Base-by-base conservation (phyloP, 2,888 invertebrate species). In the Diarsia dahlii region DNA sequence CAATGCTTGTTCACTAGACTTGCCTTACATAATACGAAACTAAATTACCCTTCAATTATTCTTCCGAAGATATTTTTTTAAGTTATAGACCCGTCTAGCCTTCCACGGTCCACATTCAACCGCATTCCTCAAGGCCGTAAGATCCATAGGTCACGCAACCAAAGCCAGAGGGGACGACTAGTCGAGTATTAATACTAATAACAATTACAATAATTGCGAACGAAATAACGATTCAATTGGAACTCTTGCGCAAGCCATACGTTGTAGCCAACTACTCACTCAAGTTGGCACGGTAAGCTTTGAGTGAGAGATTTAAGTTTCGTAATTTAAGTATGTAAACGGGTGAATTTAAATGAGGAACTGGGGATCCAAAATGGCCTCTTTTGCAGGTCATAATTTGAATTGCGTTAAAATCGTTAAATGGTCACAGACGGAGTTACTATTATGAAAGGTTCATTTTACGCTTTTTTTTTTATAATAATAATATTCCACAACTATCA, bases 131-230 rank as follows among this genome's bases (percentile, higher is more conserved):
- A 85, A 82, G 70, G 78, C 65, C 45, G 28, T 0, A 54, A 63
- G 62, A 71, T 20, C 71, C 83, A 83, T 78, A 82, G 83, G 54
- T 69, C 82, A 84, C 82, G 77, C 62, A 81, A 82, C 82, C 68
- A 39, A 78, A 82, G 83, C 83, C 83, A 71, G 86, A 71, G 86
- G 83, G 83, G 39, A 83, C 65, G 20, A 58, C 67, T 69, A 85
- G 78, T 71, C 58, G 34, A n/a, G 64, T 72, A 81, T 81, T 72
- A 84, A 81, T 80, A 81, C 82, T 80, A 87, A 80, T 85, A 85
- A 86, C 85, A 83, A 88, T 89, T 80, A 86, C 60, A 75, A 69
- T 87, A 83, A 89, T 89, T 83, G 82, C 85, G 74, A 76, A 70
- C 52, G 65, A 78, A 76, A 77, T 81, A 84, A 87, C 84, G 80